Percentiles rank a stretch among this genome's conserved stretches.
phyloP scores from a whole-genome alignment of 2,888 invertebrate genomes.

The Spodoptera picta region DNA sequence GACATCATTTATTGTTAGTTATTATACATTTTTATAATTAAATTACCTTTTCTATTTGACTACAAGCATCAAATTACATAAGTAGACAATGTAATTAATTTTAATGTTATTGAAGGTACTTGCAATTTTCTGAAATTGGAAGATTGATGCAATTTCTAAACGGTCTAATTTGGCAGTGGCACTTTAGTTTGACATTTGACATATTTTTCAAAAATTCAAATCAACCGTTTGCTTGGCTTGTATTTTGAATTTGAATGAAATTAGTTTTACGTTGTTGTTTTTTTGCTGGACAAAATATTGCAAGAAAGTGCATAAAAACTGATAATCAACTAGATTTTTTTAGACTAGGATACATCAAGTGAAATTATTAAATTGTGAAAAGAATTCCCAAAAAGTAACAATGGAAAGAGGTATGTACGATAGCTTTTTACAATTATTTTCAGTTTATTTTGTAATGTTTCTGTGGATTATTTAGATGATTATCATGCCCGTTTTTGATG shows the following conservation, averaged over 20 bases:
- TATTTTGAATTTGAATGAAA: conserved; percentile 28
- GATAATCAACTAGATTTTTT: not conserved
- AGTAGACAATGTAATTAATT: too few species aligned
- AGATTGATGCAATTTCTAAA: too few species aligned
- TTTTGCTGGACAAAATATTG: not conserved
- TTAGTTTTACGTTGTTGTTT: not conserved
- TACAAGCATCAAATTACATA: too few species aligned
- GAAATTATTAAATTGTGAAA: not conserved
- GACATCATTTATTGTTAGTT: too few species aligned
- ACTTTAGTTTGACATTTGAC: not conserved
- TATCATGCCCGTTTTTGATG: too few species aligned
- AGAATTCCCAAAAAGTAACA: not conserved
- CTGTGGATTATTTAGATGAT: too few species aligned
- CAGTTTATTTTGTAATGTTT: not conserved
- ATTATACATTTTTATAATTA: too few species aligned
- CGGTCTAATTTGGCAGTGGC: too few species aligned
- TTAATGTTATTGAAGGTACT: too few species aligned
- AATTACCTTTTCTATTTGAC: too few species aligned
- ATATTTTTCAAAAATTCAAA: not conserved
- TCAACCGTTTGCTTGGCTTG: not conserved
- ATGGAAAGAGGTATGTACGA: conserved; percentile 46
- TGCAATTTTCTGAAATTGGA: too few species aligned
- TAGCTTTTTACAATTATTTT: not conserved
- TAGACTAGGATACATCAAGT: not conserved
- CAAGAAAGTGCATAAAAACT: too few species aligned